Evolutionary conservation across 2,797 vertebrate species (phyloP), one percentile per base, ranked within the genome.

Genomic region (Morelia viridis): DNA sequence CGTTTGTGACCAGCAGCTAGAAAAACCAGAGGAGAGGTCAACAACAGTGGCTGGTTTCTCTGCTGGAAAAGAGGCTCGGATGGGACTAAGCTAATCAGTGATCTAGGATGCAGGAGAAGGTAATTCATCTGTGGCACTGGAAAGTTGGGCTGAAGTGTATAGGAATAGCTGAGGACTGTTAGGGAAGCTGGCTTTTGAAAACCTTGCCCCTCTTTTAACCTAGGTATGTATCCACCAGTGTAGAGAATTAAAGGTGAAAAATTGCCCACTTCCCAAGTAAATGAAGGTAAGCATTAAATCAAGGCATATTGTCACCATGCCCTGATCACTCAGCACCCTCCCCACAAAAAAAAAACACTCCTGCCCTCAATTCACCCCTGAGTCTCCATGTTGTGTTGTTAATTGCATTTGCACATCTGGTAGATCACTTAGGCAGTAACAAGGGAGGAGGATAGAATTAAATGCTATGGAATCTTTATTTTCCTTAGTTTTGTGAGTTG

Each of bases 401-500:
- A 35, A 89, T 87, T 62, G 31, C 65, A 3, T 87, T 83, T 83
- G 68, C 76, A 60, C 28, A 85, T 90, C 76, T 90, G 89, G 53
- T 68, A 85, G 58, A 28, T 90, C 56, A 58, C 50, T 90, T 90
- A 6, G 85, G 12, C 62, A 87, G 87, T 12, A 41, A 64, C 35
- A 87, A 46, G 15, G 64, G 56, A 65, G 31, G 4, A 83, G 11
- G 83, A 80, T 53, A 64, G 88, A 60, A 28, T 90, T 90, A 90
- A 88, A 90, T 65, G 28, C 68, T 53, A 60, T 15, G 9, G n/a
- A 26, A 68, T 19, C 15, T 85, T 58, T 65, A 19, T 90, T 84
- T 84, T 60, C 68, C 85, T 92, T 53, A 56, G 17, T 88, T 60
- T 64, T 88, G 26, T 68, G 85, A 85, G 35, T 62, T 93, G 84